Conservation (phyloP, 2,797 vertebrate species). For the Pitangus sulphuratus region DNA sequence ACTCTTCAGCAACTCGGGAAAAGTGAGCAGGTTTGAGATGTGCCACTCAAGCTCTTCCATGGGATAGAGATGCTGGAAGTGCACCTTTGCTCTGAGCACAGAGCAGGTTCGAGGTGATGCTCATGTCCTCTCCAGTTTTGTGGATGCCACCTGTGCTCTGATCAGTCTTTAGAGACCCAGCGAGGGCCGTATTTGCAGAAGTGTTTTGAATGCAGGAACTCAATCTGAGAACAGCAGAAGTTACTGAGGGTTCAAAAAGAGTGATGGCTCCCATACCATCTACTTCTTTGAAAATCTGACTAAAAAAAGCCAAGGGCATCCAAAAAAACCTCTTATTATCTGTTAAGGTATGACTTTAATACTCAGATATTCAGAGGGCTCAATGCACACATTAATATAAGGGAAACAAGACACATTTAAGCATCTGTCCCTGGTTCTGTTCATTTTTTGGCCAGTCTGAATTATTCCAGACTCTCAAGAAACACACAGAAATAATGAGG, state of each 20-base stretch:
- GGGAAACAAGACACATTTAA: neutral
- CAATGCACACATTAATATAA: neutral
- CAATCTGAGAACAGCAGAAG: neutral
- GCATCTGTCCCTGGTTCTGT: neutral
- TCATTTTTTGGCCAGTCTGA: neutral
- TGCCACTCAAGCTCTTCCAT: accelerated
- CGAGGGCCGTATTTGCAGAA: accelerated
- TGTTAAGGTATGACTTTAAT: neutral
- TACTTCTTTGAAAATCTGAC: neutral
- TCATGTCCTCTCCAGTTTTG: neutral
- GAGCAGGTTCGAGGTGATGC: no score
- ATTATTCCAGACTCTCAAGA: neutral
- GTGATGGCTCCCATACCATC: neutral
- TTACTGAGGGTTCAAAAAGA: neutral
- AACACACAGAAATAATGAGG: neutral
- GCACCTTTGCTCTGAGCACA: neutral
- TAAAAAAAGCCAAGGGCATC: neutral
- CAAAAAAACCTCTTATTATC: neutral
- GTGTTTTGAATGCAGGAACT: neutral
- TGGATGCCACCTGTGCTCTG: neutral
- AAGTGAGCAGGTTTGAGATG: neutral
- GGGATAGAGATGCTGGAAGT: neutral
- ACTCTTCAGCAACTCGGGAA: neutral
- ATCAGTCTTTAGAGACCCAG: neutral
- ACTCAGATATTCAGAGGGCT: neutral